These are phyloP conservation scores for Ruditapes philippinarum DNA, from an alignment of 1,140 invertebrate species.

Conservation along the genomic window DNA sequence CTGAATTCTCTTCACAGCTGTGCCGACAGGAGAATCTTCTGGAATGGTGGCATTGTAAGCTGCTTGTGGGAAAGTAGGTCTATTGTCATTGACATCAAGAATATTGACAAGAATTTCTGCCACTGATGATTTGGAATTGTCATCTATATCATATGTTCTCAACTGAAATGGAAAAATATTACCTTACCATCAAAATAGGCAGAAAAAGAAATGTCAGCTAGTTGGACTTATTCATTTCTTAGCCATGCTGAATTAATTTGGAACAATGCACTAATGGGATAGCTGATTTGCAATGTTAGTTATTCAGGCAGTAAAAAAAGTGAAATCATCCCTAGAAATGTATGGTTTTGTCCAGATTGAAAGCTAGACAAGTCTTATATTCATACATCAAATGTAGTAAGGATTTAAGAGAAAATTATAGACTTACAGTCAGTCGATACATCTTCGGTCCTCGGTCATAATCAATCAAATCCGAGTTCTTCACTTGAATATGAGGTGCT, in stretches of 20 bases:
- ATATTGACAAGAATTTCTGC: slow-evolving; percentile 76
- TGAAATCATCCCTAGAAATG: no score
- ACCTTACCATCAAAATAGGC: no score
- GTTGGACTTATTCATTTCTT: no score
- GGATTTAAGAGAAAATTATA: no score
- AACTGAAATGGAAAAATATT: slow-evolving; percentile 41
- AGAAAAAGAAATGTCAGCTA: no score
- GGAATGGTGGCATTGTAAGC: slow-evolving; percentile 91
- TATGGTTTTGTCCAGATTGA: no score
- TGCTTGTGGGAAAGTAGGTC: slow-evolving; percentile 86
- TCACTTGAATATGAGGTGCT: slow-evolving; percentile 1
- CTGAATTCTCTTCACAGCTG: slow-evolving; percentile 88
- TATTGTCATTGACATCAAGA: slow-evolving; percentile 81
- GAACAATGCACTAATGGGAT: no score
- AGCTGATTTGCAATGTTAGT: no score
- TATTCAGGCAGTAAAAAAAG: no score
- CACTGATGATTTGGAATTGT: slow-evolving; percentile 25
- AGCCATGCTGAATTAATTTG: no score
- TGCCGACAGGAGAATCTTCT: slow-evolving; percentile 91
- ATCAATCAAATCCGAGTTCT: slow-evolving; percentile 50
- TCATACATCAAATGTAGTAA: no score
- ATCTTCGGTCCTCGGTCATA: slow-evolving; percentile 52
- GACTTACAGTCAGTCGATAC: slow-evolving; percentile 54
- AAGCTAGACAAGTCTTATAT: no score
- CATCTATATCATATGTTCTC: slow-evolving; percentile 5